Evolutionary conservation across 1,140 invertebrate species (phyloP).

Genomic region (Dendrolimus kikuchii): DNA sequence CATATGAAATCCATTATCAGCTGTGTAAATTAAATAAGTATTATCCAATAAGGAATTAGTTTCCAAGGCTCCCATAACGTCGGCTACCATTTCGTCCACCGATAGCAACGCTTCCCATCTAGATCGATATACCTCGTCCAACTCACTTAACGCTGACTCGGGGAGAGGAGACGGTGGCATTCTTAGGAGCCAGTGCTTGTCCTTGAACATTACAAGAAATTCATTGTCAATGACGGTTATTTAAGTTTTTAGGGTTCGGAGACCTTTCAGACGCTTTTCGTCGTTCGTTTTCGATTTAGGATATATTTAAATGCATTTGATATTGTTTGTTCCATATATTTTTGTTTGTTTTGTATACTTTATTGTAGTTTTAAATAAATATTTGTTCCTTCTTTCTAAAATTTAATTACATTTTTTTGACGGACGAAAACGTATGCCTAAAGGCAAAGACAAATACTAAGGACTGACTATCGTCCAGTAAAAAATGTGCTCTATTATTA

Average conservation of each 20-base stretch:
- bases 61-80: slow-evolving; percentile 75
- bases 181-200: slow-evolving; percentile 86
- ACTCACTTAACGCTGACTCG: slow-evolving; percentile 64
- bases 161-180: slow-evolving; percentile 78
- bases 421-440: too few species aligned
- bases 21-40: slow-evolving; percentile 88
- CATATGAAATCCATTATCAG: slow-evolving; percentile 93
- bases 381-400: too few species aligned
- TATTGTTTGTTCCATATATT: too few species aligned
- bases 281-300: too few species aligned
- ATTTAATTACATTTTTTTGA: too few species aligned
- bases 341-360: too few species aligned
- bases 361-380: too few species aligned
- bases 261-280: too few species aligned
- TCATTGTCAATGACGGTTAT: not conserved
- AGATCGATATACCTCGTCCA: slow-evolving; percentile 80
- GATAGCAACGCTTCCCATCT: slow-evolving; percentile 86
- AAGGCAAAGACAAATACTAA: too few species aligned
- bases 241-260: not conserved
- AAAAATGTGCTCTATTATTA: too few species aligned
- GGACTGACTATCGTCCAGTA: too few species aligned
- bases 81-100: slow-evolving; percentile 88
- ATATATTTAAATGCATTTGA: too few species aligned
- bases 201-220: slow-evolving; percentile 61
- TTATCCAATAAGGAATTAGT: slow-evolving; percentile 74